Evolutionary conservation across 2,113 vertebrate species (phyloP), one percentile per base, ranked within the genome.

Genomic region (Misgurnus anguillicaudatus): DNA sequence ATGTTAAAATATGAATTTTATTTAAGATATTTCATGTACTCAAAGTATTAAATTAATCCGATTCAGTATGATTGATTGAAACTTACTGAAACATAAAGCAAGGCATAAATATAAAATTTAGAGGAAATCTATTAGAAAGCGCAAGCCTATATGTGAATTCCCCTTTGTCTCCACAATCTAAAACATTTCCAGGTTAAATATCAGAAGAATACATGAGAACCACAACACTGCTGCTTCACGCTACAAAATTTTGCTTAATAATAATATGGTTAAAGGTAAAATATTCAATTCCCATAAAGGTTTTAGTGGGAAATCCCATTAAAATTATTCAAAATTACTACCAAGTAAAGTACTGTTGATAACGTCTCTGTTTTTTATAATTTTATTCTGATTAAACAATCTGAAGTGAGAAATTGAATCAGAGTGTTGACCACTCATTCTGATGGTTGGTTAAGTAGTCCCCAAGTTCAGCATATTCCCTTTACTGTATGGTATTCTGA

Each of bases 381-480:
- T 14, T 14, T 51, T 3, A 14, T 51, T 11, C 47, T 16, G 48
- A 51, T 51, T 14, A 51, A 51, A 51, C 48, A 51, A 1, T 2
- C 4, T 51, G 1, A 51, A 51, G 16, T 14, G 41, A 48, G 13
- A 47, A 47, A 47, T 47, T 11, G 9, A 10, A 10, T 11, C 9
- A 3, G 0, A 68, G 21, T 51, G 16, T 51, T 31, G 66, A 51
- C 21, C 21, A 36, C 13, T 51, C 11, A 31, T 68, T 19, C 6
- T 31, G 66, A 48, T 68, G 66, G n/a, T 6, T 4, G 21, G n/a
- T 73, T 38, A 55, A 73, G 13, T 60, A 60, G 58, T 55, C 70
- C 70, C 14, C n/a, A 5, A 73, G n/a, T 7, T 10, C 58, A 17
- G 55, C 55, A 17, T 11, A 19, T 9, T 10, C 24, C n/a, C 42